These are phyloP conservation scores for Deilephila porcellus DNA, from an alignment of 2,888 invertebrate genomes.

Conservation along the genomic window DNA sequence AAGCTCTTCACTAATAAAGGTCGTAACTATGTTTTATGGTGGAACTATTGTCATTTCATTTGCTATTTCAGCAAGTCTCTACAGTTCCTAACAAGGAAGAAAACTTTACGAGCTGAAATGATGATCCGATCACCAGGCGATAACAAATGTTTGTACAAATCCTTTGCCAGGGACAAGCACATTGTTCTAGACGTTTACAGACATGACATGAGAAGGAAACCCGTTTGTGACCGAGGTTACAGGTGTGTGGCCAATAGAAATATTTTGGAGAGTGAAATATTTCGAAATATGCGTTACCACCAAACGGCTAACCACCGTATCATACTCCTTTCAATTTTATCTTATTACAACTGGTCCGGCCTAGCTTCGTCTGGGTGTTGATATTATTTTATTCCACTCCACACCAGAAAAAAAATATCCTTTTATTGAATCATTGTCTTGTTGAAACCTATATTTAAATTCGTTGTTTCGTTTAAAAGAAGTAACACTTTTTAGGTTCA, in stretches of 20 bases:
- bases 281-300: not conserved
- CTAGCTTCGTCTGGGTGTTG: too few species aligned
- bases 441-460: too few species aligned
- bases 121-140: conserved; percentile 56
- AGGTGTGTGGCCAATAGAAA: conserved; percentile 1
- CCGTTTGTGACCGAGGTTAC: conserved; percentile 31
- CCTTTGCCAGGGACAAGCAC: conserved; percentile 54
- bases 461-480: too few species aligned
- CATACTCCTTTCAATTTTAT: too few species aligned
- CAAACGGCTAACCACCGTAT: too few species aligned
- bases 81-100: conserved; percentile 45
- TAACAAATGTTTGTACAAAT: conserved; percentile 52
- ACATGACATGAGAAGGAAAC: conserved; percentile 36
- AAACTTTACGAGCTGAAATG: conserved; percentile 46
- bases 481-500: too few species aligned
- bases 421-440: too few species aligned
- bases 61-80: conserved; percentile 43
- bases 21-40: not conserved
- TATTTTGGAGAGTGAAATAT: not conserved
- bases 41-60: not conserved
- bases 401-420: too few species aligned
- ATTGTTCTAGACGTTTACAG: conserved; percentile 66
- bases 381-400: too few species aligned
- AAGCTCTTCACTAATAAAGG: not conserved
- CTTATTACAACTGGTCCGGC: too few species aligned